Percentiles rank a stretch among this genome's conserved stretches.
Conservation (phyloP, 2,888 invertebrate genomes). For the Caenorhabditis sulstoni region DNA sequence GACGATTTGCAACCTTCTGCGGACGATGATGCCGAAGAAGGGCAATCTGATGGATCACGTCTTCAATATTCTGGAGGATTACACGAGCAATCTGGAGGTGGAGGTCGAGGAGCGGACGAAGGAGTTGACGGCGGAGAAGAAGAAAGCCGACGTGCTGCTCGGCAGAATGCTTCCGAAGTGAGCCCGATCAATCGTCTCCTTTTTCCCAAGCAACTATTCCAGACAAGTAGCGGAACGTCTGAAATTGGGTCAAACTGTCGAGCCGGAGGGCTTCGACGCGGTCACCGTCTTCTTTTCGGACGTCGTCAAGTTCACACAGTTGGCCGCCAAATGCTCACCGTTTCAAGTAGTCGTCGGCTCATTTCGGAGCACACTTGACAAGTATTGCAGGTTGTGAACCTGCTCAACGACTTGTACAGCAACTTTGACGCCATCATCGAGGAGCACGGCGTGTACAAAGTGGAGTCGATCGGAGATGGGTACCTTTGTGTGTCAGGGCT, state of each 20-base stretch:
- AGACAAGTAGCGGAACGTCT: conserved; percentile 78
- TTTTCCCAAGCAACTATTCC: too few species aligned
- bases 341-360: conserved; percentile 70
- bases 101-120: conserved; percentile 75
- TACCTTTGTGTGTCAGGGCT: conserved; percentile 79
- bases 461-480: conserved; percentile 79
- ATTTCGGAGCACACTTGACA: not conserved
- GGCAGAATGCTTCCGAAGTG: conserved; percentile 76
- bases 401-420: conserved; percentile 76
- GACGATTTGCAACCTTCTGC: conserved; percentile 47
- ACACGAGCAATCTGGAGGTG: conserved; percentile 74
- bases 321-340: conserved; percentile 76
- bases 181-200: too few species aligned
- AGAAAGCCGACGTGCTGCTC: conserved; percentile 74
- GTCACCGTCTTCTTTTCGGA: conserved; percentile 79
- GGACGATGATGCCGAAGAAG: conserved; percentile 61
- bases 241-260: conserved; percentile 76
- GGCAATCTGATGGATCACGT: conserved; percentile 78
- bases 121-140: conserved; percentile 76
- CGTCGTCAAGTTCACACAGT: conserved; percentile 78
- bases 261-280: conserved; percentile 76
- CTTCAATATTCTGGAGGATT: conserved; percentile 77
- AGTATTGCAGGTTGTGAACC: conserved; percentile 68
- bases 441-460: conserved; percentile 76
- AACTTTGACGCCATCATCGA: conserved; percentile 77